Percentiles rank a stretch among this genome's conserved stretches.
Evolutionary conservation across 2,113 vertebrate genomes (phyloP).

Genomic region (Anguilla rostrata): DNA sequence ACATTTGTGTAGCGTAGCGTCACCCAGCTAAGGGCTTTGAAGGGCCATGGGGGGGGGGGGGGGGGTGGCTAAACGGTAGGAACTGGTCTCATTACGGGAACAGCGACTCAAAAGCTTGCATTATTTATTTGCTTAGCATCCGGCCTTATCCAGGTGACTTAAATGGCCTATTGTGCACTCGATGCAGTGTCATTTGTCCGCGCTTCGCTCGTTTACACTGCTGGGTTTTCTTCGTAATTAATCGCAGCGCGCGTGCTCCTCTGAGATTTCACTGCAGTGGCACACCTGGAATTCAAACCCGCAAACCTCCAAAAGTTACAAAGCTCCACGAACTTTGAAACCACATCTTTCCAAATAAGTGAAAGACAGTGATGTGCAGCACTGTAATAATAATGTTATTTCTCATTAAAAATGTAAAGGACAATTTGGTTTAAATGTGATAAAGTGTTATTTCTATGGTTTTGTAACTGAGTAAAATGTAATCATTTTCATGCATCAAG

Average conservation of each 20-base stretch:
- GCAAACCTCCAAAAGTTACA: not conserved
- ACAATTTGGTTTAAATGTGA: too few species aligned
- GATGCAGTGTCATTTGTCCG: not conserved
- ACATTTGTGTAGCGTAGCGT: not conserved
- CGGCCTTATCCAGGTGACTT: not conserved
- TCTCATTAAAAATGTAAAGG: too few species aligned
- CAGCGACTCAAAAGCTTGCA: not conserved
- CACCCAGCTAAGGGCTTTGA: not conserved
- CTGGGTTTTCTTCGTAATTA: not conserved
- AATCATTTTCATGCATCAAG: too few species aligned
- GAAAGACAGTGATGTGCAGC: too few species aligned
- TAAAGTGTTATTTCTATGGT: too few species aligned
- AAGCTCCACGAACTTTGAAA: not conserved
- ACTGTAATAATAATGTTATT: too few species aligned
- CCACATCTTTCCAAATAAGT: not conserved
- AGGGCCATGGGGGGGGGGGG: not conserved
- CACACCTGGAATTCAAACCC: not conserved
- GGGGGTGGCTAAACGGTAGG: not conserved
- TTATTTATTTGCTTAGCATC: not conserved
- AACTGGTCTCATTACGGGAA: constrained; percentile 10
- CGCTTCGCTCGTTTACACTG: not conserved
- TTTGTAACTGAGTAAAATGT: too few species aligned
- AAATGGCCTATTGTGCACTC: not conserved
- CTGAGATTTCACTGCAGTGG: not conserved
- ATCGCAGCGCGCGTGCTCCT: not conserved